These are phyloP conservation scores for Halcyon chelicuti DNA, from an alignment of 2,797 vertebrate genomes.

Conservation along the genomic window DNA sequence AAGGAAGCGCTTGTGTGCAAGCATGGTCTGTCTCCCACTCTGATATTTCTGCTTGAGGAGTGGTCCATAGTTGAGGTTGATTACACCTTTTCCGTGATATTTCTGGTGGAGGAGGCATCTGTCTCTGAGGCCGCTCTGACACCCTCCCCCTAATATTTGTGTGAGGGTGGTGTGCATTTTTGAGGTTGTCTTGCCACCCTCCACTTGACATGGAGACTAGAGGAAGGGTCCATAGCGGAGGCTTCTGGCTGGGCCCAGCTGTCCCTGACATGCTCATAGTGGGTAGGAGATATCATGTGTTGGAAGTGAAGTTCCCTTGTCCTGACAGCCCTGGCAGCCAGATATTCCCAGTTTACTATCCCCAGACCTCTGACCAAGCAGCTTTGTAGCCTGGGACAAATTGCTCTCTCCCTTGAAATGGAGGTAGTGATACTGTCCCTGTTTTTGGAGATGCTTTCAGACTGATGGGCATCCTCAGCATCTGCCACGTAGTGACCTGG, in stretches of 20 bases:
- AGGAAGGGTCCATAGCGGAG: neutral
- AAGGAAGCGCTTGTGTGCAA: neutral
- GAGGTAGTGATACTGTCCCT: neutral
- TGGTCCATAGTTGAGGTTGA: neutral
- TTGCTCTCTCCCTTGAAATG: neutral
- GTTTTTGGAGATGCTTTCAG: neutral
- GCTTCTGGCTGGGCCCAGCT: neutral
- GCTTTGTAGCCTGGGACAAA: neutral
- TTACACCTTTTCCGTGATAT: neutral
- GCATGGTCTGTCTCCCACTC: neutral
- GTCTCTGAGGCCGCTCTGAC: neutral
- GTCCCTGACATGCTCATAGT: neutral
- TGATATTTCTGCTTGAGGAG: neutral
- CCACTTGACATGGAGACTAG: neutral
- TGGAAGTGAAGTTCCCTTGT: neutral
- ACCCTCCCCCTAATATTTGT: neutral
- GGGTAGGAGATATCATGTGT: neutral
- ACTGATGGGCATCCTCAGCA: neutral
- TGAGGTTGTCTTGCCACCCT: neutral
- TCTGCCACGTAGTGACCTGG: accelerated
- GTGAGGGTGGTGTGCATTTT: neutral
- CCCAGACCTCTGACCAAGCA: neutral
- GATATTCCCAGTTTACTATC: neutral
- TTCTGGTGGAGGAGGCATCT: neutral
- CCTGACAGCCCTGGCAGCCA: neutral